These are phyloP conservation scores for Sepioteuthis lessoniana DNA, from an alignment of 2,888 invertebrate genomes.

Conservation along the genomic window DNA sequence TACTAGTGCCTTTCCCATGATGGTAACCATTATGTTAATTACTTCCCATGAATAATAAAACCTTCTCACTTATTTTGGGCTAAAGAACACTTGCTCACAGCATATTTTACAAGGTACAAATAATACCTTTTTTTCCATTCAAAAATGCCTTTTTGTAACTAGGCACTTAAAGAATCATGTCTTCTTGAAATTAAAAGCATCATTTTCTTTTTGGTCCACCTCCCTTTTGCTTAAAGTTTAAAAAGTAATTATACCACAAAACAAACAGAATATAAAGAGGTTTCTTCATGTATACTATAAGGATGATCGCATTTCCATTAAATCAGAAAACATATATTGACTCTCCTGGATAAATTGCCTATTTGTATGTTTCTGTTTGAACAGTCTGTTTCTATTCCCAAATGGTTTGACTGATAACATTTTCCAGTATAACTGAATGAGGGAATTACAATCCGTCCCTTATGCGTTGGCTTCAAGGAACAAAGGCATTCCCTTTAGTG, in stretches of 20 bases:
- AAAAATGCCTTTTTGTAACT: no score
- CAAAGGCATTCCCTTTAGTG: not conserved
- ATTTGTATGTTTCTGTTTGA: not conserved
- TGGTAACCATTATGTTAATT: no score
- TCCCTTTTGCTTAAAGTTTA: not conserved
- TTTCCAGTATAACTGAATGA: constrained; percentile 4
- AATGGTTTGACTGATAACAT: not conserved
- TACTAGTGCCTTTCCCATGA: no score
- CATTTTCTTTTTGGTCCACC: no score
- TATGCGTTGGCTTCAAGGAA: not conserved
- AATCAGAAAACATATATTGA: not conserved
- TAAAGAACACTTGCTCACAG: no score
- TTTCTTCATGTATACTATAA: not conserved
- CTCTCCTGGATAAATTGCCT: not conserved
- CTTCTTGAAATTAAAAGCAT: no score
- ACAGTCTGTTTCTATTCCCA: not conserved
- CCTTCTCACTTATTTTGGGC: no score
- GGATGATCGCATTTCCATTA: not conserved
- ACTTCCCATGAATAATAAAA: no score
- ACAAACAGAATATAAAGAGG: not conserved
- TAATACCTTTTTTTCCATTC: no score
- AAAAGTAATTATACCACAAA: not conserved
- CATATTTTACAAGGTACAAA: no score
- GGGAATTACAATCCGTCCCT: not conserved
- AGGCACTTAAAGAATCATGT: no score